phyloP scores from a whole-genome alignment of 2,113 vertebrate species.

The Leiothrix lutea region DNA sequence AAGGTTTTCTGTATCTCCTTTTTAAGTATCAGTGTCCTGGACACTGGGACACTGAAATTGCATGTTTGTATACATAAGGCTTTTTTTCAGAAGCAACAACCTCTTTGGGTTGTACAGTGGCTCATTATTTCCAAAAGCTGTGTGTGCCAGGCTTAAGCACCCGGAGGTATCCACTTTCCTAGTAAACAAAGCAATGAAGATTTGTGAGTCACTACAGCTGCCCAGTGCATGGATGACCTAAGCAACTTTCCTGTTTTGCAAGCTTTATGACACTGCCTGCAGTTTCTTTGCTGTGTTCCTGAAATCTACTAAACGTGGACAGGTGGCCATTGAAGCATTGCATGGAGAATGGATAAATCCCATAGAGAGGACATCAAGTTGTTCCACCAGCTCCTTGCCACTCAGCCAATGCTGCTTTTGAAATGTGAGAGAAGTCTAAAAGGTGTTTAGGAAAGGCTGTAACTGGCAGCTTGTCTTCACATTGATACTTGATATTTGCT shows the following conservation, averaged over 20 bases:
- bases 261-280: neutral
- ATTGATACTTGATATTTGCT: neutral
- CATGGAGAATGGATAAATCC: neutral
- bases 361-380: neutral
- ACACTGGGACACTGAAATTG: neutral
- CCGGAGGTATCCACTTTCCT: neutral
- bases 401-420: neutral
- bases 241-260: neutral
- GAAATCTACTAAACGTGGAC: neutral
- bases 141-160: neutral
- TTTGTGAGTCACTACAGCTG: neutral
- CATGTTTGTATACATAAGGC: neutral
- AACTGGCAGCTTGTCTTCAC: neutral
- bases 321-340: neutral
- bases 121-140: neutral
- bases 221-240: neutral
- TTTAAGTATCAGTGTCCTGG: neutral
- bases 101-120: neutral
- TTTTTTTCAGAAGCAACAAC: neutral
- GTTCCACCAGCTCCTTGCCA: neutral
- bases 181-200: neutral
- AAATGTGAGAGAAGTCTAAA: neutral
- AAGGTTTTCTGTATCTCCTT: neutral
- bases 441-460: neutral
- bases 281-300: neutral